These are phyloP conservation scores for Pogonocherus hispidulus DNA, from an alignment of 2,888 invertebrate genomes.

Conservation along the genomic window DNA sequence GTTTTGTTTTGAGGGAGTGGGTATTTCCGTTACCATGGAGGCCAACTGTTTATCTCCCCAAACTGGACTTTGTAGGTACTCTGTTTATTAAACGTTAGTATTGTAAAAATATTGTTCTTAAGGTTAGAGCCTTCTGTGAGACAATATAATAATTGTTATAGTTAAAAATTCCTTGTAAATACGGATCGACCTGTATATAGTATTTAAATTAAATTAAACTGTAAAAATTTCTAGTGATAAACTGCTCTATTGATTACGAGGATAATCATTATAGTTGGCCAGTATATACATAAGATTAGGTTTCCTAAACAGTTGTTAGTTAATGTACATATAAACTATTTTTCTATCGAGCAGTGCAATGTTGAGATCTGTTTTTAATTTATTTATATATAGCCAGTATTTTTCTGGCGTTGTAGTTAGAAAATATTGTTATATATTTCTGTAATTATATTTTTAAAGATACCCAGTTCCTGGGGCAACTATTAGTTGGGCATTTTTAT, in stretches of 20 bases:
- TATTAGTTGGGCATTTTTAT: conserved; percentile 62
- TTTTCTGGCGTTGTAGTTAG: conserved; percentile 33
- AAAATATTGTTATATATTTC: conserved; percentile 19
- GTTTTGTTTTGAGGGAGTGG: neutral
- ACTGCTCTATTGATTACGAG: conserved; percentile 36
- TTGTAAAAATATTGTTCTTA: conserved; percentile 27
- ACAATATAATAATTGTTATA: conserved; percentile 38
- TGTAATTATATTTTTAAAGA: conserved; percentile 23
- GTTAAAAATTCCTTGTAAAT: conserved; percentile 19
- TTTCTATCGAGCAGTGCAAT: conserved; percentile 60
- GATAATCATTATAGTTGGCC: conserved; percentile 57
- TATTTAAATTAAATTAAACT: conserved; percentile 44
- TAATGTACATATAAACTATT: conserved; percentile 39
- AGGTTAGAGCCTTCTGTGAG: conserved; percentile 14
- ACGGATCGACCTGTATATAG: conserved; percentile 31
- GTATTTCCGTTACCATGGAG: conserved; percentile 60
- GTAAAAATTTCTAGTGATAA: conserved; percentile 45
- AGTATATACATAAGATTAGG: conserved; percentile 53
- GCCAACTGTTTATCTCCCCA: conserved; percentile 59
- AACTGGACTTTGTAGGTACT: conserved; percentile 58
- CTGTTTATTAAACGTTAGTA: conserved; percentile 40
- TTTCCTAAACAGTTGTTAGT: conserved; percentile 30
- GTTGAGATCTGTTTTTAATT: conserved; percentile 49
- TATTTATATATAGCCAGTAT: conserved; percentile 43
- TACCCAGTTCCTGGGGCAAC: conserved; percentile 48